phyloP scores from a whole-genome alignment of 1,140 invertebrate genomes.

The Dendrolimus punctatus region DNA sequence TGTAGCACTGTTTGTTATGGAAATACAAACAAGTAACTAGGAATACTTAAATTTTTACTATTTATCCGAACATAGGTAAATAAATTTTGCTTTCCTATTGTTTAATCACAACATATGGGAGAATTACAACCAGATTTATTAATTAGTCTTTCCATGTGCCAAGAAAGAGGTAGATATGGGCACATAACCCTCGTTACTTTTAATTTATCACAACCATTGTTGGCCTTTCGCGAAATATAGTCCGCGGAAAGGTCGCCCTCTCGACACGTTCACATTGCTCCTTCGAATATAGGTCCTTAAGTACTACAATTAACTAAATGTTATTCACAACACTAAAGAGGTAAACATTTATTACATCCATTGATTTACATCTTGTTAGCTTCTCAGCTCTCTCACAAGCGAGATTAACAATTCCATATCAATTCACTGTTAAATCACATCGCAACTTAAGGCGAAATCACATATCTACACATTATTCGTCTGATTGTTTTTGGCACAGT shows the following conservation, averaged over 20 bases:
- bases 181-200: constrained; percentile 18
- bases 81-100: constrained; percentile 34
- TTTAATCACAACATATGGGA: constrained; percentile 53
- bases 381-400: constrained; percentile 20
- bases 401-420: constrained; percentile 25
- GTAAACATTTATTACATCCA: constrained; percentile 55
- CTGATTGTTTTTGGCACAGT: constrained; percentile 52
- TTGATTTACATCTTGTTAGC: constrained; percentile 46
- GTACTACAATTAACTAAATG: constrained; percentile 27
- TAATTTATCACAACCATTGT: constrained; percentile 55
- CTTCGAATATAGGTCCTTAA: constrained; percentile 22
- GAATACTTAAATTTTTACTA: constrained; percentile 24
- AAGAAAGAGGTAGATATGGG: constrained; percentile 19
- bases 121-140: constrained; percentile 51
- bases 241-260: constrained; percentile 17
- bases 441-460: constrained; percentile 16
- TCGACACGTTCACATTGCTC: constrained; percentile 32
- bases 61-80: constrained; percentile 31
- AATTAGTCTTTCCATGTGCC: constrained; percentile 31
- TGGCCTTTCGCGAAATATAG: constrained; percentile 20
- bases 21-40: constrained; percentile 28
- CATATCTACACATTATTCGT: constrained; percentile 33
- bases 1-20: constrained; percentile 19
- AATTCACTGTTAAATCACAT: constrained; percentile 39
- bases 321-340: constrained; percentile 68